These are phyloP conservation scores for Halcyon senegalensis DNA, from an alignment of 2,113 vertebrate species.

Conservation along the genomic window DNA sequence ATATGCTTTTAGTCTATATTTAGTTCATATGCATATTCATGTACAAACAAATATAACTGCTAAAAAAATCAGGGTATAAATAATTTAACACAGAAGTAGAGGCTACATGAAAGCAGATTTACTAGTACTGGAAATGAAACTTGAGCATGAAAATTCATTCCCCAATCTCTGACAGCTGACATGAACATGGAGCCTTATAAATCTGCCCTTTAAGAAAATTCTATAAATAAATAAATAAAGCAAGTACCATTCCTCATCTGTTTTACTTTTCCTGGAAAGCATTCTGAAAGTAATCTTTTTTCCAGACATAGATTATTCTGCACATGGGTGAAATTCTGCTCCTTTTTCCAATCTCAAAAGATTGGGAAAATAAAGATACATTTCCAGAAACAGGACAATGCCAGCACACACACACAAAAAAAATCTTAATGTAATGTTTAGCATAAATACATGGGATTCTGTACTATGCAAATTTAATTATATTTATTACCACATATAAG, in stretches of 20 bases:
- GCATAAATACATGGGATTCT: background rate
- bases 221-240: slow-evolving; percentile 46
- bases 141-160: slow-evolving; percentile 34
- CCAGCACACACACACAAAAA: background rate
- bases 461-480: background rate
- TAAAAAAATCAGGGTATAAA: background rate
- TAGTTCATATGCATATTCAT: background rate
- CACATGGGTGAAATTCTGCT: slow-evolving; percentile 52
- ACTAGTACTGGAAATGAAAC: background rate
- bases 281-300: slow-evolving; percentile 60
- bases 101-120: slow-evolving; percentile 17
- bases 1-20: background rate
- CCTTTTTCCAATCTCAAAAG: slow-evolving; percentile 33
- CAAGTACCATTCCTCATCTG: slow-evolving; percentile 20
- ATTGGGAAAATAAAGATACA: slow-evolving; percentile 35
- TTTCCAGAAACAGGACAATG: slow-evolving; percentile 11
- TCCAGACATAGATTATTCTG: slow-evolving; percentile 61
- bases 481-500: background rate
- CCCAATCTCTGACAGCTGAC: slow-evolving; percentile 30
- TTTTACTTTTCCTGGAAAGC: slow-evolving; percentile 66
- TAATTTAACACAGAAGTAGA: slow-evolving; percentile 2
- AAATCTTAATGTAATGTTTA: background rate
- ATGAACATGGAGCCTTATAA: slow-evolving; percentile 25
- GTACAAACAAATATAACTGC: background rate
- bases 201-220: slow-evolving; percentile 43